Percentiles rank a stretch among this genome's conserved stretches.
Conservation (phyloP, 2,797 vertebrate genomes). For the Poecile montanus region DNA sequence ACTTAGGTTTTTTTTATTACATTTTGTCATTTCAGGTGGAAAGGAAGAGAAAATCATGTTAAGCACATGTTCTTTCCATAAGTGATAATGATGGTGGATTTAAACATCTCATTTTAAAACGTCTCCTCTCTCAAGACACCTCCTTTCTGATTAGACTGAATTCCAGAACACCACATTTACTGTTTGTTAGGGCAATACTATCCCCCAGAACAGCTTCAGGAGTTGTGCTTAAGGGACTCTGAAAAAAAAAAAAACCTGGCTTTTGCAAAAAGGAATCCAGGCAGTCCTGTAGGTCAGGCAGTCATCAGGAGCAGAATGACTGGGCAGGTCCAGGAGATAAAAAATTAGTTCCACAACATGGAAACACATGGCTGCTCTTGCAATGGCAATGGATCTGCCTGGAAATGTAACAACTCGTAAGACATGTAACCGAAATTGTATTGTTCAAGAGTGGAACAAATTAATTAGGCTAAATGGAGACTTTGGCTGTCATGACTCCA, state of each 20-base stretch:
- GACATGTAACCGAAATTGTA: neutral
- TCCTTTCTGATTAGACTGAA: neutral
- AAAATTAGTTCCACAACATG: neutral
- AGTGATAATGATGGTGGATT: neutral
- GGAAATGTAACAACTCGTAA: neutral
- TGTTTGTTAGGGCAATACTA: neutral
- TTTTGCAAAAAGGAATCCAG: neutral
- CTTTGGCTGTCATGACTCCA: neutral
- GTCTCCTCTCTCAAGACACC: neutral
- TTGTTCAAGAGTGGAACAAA: slow-evolving; percentile 49
- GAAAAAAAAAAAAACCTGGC: neutral
- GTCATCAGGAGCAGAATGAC: neutral
- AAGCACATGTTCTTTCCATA: neutral
- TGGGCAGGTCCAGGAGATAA: neutral
- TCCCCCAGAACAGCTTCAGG: neutral
- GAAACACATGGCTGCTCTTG: slow-evolving; percentile 27
- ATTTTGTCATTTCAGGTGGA: neutral
- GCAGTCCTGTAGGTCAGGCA: neutral
- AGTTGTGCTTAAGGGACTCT: neutral
- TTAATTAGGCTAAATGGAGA: slow-evolving; percentile 46
- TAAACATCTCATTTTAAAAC: neutral
- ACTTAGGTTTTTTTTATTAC: neutral
- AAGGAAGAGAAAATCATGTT: neutral
- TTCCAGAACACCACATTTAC: neutral
- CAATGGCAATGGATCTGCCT: neutral